Evolutionary conservation across 2,888 invertebrate species (phyloP).

Genomic region (Ornithoptera priamus): DNA sequence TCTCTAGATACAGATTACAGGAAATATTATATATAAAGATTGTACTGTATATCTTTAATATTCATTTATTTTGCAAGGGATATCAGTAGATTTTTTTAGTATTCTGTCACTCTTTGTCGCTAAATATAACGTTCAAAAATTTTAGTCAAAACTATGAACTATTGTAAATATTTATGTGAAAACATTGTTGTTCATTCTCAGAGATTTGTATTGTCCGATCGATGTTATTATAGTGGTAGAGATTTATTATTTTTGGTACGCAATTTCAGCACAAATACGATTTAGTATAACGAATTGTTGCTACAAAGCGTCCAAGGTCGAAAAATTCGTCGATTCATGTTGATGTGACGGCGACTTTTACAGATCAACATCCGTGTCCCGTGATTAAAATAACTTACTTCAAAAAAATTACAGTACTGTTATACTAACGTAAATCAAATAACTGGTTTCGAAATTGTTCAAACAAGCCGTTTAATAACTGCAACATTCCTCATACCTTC

Average conservation of each 20-base stretch:
- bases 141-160: too few relatives aligned
- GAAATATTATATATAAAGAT: too few relatives aligned
- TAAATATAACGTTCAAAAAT: too few relatives aligned
- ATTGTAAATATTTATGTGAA: too few relatives aligned
- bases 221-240: neutral
- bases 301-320: conserved; percentile 14
- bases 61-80: too few relatives aligned
- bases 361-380: conserved; percentile 23
- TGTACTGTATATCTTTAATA: too few relatives aligned
- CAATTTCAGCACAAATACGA: conserved; percentile 5
- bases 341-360: conserved; percentile 15
- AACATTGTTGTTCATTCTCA: too few relatives aligned
- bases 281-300: conserved; percentile 9
- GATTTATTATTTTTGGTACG: neutral
- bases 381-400: conserved; percentile 30
- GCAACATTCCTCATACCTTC: conserved; percentile 53
- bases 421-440: conserved; percentile 31
- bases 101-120: too few relatives aligned
- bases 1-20: too few relatives aligned
- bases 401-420: conserved; percentile 30
- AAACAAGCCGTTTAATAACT: conserved; percentile 48
- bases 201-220: too few relatives aligned
- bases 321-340: conserved; percentile 23
- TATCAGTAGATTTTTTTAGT: too few relatives aligned
- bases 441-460: conserved; percentile 44